Evolutionary conservation across 2,797 vertebrate genomes (phyloP).

Genomic region (Pseudochirops corinnae): DNA sequence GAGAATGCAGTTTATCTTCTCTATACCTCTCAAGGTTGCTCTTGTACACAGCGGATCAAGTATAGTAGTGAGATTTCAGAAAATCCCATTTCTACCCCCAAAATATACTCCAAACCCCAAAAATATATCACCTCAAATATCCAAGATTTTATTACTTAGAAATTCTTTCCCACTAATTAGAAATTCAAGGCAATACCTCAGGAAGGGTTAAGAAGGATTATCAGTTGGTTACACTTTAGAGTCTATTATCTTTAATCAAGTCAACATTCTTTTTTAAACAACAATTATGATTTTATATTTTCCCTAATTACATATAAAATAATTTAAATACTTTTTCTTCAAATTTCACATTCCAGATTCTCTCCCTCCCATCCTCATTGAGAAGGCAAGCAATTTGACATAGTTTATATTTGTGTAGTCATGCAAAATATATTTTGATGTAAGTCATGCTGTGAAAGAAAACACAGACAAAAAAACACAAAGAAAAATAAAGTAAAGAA

Average conservation of each 20-base stretch:
- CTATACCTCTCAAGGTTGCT: neutral
- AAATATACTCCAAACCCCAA: neutral
- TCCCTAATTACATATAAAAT: neutral
- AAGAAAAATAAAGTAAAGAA: neutral
- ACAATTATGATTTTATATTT: neutral
- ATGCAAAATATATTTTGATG: neutral
- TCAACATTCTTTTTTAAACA: neutral
- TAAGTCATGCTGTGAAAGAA: neutral
- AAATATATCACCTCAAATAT: neutral
- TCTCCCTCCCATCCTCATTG: neutral
- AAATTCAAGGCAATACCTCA: neutral
- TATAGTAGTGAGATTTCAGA: neutral
- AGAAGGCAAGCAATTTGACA: neutral
- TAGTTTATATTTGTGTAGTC: neutral
- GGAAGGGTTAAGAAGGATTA: neutral
- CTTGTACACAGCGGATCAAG: neutral
- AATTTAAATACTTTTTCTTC: neutral
- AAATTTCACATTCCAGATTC: neutral
- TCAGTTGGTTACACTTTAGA: neutral
- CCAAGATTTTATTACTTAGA: neutral
- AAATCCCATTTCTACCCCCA: neutral
- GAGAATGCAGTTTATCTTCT: neutral
- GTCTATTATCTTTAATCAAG: neutral
- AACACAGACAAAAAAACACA: neutral
- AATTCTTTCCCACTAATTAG: neutral